Evolutionary conservation across 2,888 invertebrate genomes (phyloP).

Genomic region (Euplagia quadripunctaria): DNA sequence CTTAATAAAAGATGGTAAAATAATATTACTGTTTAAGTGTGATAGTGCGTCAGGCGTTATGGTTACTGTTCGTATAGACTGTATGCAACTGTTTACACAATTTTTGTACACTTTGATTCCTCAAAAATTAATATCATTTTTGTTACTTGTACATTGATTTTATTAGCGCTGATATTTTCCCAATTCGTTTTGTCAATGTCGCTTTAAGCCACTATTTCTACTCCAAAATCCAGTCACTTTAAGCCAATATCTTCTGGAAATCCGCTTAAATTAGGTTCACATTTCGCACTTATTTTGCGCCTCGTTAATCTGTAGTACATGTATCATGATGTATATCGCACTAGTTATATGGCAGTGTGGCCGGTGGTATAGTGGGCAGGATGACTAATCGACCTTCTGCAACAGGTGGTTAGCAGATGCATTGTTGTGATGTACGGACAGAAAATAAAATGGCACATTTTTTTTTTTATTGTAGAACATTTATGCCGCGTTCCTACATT

Average conservation of each 20-base stretch:
- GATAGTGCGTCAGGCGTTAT: too few relatives aligned
- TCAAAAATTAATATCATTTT: not conserved
- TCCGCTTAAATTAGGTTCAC: not conserved
- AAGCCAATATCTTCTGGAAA: not conserved
- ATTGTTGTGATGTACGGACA: constrained; percentile 59
- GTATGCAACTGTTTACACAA: too few relatives aligned
- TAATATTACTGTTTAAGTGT: too few relatives aligned
- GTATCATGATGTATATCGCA: not conserved
- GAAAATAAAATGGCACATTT: constrained; percentile 37
- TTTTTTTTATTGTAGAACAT: not conserved
- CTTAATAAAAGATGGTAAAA: too few relatives aligned
- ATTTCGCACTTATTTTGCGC: not conserved
- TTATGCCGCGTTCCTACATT: too few relatives aligned
- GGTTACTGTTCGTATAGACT: too few relatives aligned
- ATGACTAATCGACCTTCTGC: constrained; percentile 64
- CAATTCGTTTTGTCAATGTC: not conserved
- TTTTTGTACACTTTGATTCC: too few relatives aligned
- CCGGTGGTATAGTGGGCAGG: constrained; percentile 28
- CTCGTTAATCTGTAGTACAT: not conserved
- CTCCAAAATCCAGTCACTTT: not conserved
- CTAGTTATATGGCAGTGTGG: constrained; percentile 20
- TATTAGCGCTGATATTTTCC: not conserved
- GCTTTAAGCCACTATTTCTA: not conserved
- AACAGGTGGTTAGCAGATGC: constrained; percentile 77
- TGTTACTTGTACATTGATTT: not conserved